Conservation (phyloP, 2,797 vertebrate genomes). For the Meriones psammophilus region DNA sequence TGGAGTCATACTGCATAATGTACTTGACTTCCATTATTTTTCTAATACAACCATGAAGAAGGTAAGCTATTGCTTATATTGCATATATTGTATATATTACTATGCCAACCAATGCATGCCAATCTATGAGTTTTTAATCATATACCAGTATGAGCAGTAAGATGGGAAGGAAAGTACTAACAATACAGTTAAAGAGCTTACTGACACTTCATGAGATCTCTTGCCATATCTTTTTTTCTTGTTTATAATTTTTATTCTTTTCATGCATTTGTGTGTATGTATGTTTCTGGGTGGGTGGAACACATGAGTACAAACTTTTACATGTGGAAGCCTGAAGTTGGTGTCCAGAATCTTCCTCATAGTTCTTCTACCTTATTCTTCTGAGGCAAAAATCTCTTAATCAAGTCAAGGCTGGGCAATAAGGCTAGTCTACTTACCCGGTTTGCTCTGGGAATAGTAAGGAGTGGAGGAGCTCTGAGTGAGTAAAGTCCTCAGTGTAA, state of each 20-base stretch:
- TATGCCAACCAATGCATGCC: too few relatives aligned
- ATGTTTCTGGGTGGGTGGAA: neutral
- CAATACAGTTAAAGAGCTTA: neutral
- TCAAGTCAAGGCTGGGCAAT: neutral
- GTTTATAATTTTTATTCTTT: neutral
- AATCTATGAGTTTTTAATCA: neutral
- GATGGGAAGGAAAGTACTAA: neutral
- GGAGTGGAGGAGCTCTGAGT: neutral
- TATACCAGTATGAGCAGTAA: neutral
- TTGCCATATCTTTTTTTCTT: neutral
- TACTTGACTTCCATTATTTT: neutral
- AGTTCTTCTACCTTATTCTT: neutral
- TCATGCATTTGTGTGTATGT: neutral
- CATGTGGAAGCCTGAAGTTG: neutral
- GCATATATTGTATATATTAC: too few relatives aligned
- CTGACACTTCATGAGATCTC: neutral
- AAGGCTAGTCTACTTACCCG: neutral
- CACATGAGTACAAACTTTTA: too few relatives aligned
- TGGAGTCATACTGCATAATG: neutral
- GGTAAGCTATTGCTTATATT: neutral
- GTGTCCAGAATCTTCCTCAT: neutral
- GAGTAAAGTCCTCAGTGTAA: neutral
- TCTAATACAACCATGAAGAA: conserved; percentile 51
- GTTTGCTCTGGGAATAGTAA: neutral
- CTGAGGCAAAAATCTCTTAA: neutral